These are phyloP conservation scores for Taenioides sp. DNA, from an alignment of 2,797 vertebrate species.

Conservation along the genomic window DNA sequence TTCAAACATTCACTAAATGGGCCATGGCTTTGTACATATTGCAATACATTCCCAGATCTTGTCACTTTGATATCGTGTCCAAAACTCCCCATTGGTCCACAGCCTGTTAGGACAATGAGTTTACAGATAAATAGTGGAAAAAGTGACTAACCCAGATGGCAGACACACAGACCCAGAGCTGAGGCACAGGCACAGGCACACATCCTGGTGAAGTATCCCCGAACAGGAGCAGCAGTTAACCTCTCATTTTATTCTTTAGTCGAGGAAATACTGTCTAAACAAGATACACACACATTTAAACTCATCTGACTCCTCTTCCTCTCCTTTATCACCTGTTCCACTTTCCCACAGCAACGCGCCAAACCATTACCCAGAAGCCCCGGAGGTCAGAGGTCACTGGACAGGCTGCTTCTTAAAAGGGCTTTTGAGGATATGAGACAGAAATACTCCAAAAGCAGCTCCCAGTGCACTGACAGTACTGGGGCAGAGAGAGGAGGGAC, in stretches of 20 bases:
- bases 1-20: slow-evolving; percentile 4
- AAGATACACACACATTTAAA: background rate
- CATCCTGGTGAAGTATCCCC: background rate
- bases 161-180: background rate
- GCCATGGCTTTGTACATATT: slow-evolving; percentile 1
- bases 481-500: background rate
- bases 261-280: slow-evolving; percentile 8
- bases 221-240: slow-evolving; percentile 1
- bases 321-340: slow-evolving; percentile 1
- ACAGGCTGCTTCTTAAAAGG: background rate
- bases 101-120: slow-evolving; percentile 7
- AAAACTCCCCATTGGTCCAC: slow-evolving; percentile 2
- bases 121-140: slow-evolving; percentile 13
- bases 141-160: background rate
- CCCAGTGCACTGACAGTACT: background rate
- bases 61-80: background rate
- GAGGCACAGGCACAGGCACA: slow-evolving; percentile 1
- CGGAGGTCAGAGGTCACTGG: background rate
- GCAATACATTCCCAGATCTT: slow-evolving; percentile 2
- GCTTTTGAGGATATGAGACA: slow-evolving; percentile 2
- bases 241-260: background rate
- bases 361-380: background rate
- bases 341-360: background rate
- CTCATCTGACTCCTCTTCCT: slow-evolving; percentile 10
- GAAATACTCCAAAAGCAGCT: background rate